phyloP scores from a whole-genome alignment of 2,797 vertebrate species.

The Falco cherrug region DNA sequence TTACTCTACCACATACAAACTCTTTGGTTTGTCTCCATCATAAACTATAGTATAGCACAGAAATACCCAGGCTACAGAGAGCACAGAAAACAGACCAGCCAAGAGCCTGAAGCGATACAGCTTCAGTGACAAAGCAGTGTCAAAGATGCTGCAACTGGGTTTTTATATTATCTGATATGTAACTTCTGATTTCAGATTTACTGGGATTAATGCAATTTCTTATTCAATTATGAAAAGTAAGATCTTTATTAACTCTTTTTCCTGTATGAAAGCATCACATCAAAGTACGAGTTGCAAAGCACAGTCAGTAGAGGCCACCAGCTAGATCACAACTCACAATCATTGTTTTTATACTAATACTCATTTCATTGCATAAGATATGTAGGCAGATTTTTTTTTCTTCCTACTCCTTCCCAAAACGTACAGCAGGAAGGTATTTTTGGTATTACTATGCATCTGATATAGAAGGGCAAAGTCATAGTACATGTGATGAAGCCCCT shows the following conservation, averaged over 20 bases:
- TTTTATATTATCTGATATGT: neutral
- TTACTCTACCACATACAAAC: neutral
- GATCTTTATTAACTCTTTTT: neutral
- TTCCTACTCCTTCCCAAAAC: neutral
- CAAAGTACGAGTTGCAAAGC: neutral
- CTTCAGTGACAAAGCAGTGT: no score
- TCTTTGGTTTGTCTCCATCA: neutral
- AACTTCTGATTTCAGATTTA: neutral
- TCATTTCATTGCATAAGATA: no score
- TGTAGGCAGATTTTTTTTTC: fast-evolving
- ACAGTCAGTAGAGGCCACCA: neutral
- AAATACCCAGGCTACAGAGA: fast-evolving
- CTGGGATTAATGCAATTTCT: neutral
- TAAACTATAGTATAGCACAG: fast-evolving
- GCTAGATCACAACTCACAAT: neutral
- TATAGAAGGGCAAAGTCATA: neutral
- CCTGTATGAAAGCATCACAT: neutral
- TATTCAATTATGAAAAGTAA: neutral
- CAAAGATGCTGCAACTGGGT: neutral
- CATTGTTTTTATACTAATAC: neutral
- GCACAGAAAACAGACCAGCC: neutral
- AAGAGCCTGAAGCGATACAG: neutral
- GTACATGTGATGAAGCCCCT: no score
- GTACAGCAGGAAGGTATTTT: neutral
- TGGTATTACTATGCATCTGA: neutral